Evolutionary conservation across 2,888 invertebrate genomes (phyloP).

Genomic region (Peribatodes rhomboidaria): DNA sequence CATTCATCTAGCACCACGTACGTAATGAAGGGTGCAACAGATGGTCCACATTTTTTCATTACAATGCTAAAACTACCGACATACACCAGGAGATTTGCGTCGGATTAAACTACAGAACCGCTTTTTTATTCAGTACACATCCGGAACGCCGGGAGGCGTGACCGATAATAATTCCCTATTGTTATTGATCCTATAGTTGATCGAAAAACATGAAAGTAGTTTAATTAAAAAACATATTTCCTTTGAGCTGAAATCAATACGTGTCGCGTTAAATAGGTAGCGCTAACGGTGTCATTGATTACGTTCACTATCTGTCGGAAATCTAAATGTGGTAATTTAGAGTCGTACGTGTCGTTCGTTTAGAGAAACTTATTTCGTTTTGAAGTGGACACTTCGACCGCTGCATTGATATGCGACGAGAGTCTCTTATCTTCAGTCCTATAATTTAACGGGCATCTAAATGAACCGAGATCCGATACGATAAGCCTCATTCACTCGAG

Average conservation of each 20-base stretch:
- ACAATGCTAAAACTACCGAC: constrained; percentile 76
- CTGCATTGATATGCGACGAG: constrained; percentile 74
- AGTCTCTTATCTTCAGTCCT: constrained; percentile 76
- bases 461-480: constrained; percentile 82
- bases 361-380: constrained; percentile 69
- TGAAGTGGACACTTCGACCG: constrained; percentile 63
- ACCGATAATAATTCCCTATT: constrained; percentile 72
- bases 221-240: constrained; percentile 18
- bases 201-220: constrained; percentile 26
- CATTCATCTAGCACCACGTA: constrained; percentile 70
- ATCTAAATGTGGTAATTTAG: constrained; percentile 78
- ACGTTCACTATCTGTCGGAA: constrained; percentile 64
- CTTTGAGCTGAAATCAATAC: constrained; percentile 39
- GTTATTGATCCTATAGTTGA: constrained; percentile 53
- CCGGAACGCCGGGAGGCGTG: constrained; percentile 79
- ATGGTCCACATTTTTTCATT: constrained; percentile 84
- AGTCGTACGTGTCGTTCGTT: constrained; percentile 69
- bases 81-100: constrained; percentile 79
- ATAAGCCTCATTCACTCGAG: constrained; percentile 79
- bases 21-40: constrained; percentile 86
- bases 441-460: constrained; percentile 84
- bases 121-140: constrained; percentile 78
- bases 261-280: constrained; percentile 52
- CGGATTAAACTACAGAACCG: constrained; percentile 79
- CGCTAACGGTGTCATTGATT: constrained; percentile 63